These are phyloP conservation scores for Plagodis pulveraria DNA, from an alignment of 2,888 invertebrate genomes.

Conservation along the genomic window DNA sequence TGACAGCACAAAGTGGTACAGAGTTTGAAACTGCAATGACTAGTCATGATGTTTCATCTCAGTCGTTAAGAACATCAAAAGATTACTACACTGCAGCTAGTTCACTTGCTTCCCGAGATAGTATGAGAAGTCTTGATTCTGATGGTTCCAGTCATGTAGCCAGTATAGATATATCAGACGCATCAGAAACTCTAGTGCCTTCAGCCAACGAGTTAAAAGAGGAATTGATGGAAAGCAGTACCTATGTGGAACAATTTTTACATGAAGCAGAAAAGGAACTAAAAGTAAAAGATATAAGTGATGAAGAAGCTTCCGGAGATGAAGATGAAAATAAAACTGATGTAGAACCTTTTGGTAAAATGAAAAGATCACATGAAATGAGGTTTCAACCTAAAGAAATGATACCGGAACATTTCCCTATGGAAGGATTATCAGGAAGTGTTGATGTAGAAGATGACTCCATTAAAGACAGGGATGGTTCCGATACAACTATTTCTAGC, in stretches of 20 bases:
- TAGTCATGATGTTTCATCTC: constrained; percentile 90
- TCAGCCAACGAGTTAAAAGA: constrained; percentile 93
- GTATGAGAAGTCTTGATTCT: constrained; percentile 95
- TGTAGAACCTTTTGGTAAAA: constrained; percentile 87
- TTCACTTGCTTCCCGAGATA: constrained; percentile 94
- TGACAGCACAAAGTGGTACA: constrained; percentile 90
- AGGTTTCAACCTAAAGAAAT: constrained; percentile 89
- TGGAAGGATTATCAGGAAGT: constrained; percentile 71
- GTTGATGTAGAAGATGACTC: constrained; percentile 74
- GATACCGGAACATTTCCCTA: constrained; percentile 76
- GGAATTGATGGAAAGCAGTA: constrained; percentile 87
- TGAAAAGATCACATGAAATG: constrained; percentile 97
- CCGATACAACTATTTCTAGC: constrained; percentile 78
- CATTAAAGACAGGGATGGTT: constrained; percentile 69
- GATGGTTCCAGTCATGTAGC: constrained; percentile 95
- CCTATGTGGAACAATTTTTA: constrained; percentile 83
- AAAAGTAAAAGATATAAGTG: constrained; percentile 77
- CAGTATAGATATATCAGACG: constrained; percentile 95
- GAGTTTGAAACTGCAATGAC: constrained; percentile 95
- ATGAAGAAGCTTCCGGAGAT: constrained; percentile 83
- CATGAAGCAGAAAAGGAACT: constrained; percentile 69
- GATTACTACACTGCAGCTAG: constrained; percentile 95
- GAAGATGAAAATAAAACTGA: constrained; percentile 81
- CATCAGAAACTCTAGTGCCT: constrained; percentile 96
- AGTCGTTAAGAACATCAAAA: constrained; percentile 90